A percentile compares a stretch with the other conserved stretches of the same genome.
These are phyloP conservation scores for Pheosia gnoma DNA, from an alignment of 2,888 invertebrate genomes.

Conservation along the genomic window DNA sequence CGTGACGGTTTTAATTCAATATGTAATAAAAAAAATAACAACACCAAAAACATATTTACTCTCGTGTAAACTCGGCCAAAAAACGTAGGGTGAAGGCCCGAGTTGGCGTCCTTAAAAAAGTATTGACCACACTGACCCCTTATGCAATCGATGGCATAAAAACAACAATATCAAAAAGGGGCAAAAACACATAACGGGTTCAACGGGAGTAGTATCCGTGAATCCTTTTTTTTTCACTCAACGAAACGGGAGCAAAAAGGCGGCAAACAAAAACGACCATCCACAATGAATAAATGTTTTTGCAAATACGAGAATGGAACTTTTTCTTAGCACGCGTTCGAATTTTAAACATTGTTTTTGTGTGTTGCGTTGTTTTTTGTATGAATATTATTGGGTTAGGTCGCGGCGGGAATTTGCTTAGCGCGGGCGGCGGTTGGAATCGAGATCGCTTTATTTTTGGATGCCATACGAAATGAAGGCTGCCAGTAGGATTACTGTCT, in stretches of 20 bases:
- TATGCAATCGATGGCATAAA: slow-evolving; percentile 60
- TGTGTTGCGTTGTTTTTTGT: slow-evolving; percentile 29
- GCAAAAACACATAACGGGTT: slow-evolving; percentile 78
- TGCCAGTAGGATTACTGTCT: no score
- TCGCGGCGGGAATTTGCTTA: slow-evolving; percentile 40
- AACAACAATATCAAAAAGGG: slow-evolving; percentile 49
- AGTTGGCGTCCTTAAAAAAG: slow-evolving; percentile 25
- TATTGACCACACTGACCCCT: slow-evolving; percentile 42
- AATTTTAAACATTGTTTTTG: slow-evolving; percentile 71
- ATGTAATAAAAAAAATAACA: no score
- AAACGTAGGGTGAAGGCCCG: slow-evolving; percentile 8
- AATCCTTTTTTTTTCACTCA: slow-evolving; percentile 55
- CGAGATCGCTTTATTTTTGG: not conserved
- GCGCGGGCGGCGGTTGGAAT: slow-evolving; percentile 12
- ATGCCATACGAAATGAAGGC: not conserved
- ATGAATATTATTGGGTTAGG: slow-evolving; percentile 65
- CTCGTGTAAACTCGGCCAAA: not conserved
- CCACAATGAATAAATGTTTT: slow-evolving; percentile 74
- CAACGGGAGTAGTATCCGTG: slow-evolving; percentile 47
- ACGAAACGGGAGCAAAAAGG: slow-evolving; percentile 74
- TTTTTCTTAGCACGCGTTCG: slow-evolving; percentile 79
- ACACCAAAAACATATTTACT: not conserved
- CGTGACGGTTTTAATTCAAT: no score
- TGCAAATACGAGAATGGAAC: slow-evolving; percentile 69
- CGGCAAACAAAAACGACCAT: slow-evolving; percentile 55